Conservation (phyloP, 2,888 invertebrate genomes). For the Rotaria sp. region DNA sequence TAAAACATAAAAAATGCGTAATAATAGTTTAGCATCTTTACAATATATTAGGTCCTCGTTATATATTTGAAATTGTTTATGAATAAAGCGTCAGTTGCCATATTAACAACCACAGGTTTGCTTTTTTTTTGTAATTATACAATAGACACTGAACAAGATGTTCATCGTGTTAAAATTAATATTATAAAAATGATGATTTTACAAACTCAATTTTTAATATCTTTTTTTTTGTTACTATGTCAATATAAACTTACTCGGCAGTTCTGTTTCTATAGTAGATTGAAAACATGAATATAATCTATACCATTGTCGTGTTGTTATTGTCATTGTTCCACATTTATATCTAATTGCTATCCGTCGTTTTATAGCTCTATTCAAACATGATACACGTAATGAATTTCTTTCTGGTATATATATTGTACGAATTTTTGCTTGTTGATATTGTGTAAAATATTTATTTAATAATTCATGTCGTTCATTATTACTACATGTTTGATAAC, state of each 20-base stretch:
- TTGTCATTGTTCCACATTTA: background rate
- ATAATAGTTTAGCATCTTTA: no score
- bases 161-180: no score
- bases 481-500: background rate
- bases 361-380: background rate
- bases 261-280: background rate
- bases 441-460: background rate
- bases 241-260: background rate
- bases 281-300: background rate
- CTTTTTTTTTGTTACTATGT: no score
- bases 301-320: background rate
- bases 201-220: no score
- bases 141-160: no score
- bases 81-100: no score
- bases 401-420: background rate
- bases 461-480: background rate
- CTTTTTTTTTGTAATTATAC: no score
- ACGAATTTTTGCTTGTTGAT: background rate
- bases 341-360: background rate
- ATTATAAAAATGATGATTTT: no score
- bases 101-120: no score
- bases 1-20: no score
- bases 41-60: no score
- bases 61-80: no score
- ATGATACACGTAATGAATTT: background rate